Percentiles rank a stretch among this genome's conserved stretches.
Conservation (phyloP, 2,888 invertebrate genomes). For the Diabrotica balteata region DNA sequence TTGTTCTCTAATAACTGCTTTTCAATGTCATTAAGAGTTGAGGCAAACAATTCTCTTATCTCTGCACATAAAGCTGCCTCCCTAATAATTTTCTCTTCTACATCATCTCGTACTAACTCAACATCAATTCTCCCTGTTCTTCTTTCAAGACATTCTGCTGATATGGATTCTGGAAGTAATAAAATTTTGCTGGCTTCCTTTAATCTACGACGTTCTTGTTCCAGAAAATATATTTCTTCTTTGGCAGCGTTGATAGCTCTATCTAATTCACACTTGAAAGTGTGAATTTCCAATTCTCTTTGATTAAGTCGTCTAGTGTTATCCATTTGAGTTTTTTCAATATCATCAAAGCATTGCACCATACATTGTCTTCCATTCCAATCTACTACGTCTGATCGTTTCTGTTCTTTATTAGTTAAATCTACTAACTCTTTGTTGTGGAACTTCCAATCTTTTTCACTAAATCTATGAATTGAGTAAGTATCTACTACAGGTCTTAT, state of each 20-base stretch:
- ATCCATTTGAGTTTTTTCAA: slow-evolving; percentile 74
- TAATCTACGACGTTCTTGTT: slow-evolving; percentile 72
- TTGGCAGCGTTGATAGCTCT: slow-evolving; percentile 71
- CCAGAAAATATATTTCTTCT: slow-evolving; percentile 73
- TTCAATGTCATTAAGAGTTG: slow-evolving; percentile 72
- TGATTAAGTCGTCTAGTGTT: slow-evolving; percentile 70
- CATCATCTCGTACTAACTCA: slow-evolving; percentile 77
- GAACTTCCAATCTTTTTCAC: slow-evolving; percentile 74
- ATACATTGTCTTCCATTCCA: slow-evolving; percentile 71
- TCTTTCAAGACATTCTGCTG: slow-evolving; percentile 75
- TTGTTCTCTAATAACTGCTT: slow-evolving; percentile 76
- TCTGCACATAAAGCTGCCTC: slow-evolving; percentile 76
- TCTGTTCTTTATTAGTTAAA: slow-evolving; percentile 47
- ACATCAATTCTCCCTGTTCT: slow-evolving; percentile 73
- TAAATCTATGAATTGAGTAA: slow-evolving; percentile 76
- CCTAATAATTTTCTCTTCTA: slow-evolving; percentile 79
- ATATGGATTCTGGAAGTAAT: slow-evolving; percentile 75
- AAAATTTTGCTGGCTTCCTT: slow-evolving; percentile 70
- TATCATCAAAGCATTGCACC: slow-evolving; percentile 68
- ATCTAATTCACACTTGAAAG: slow-evolving; percentile 80
- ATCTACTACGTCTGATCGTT: slow-evolving; percentile 60
- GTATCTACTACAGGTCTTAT: slow-evolving; percentile 78
- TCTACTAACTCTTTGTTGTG: slow-evolving; percentile 58
- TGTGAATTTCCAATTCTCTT: slow-evolving; percentile 72
- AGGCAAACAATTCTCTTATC: slow-evolving; percentile 68